Base-by-base conservation (phyloP, 2,888 invertebrate species). In the Nymphalis polychloros region DNA sequence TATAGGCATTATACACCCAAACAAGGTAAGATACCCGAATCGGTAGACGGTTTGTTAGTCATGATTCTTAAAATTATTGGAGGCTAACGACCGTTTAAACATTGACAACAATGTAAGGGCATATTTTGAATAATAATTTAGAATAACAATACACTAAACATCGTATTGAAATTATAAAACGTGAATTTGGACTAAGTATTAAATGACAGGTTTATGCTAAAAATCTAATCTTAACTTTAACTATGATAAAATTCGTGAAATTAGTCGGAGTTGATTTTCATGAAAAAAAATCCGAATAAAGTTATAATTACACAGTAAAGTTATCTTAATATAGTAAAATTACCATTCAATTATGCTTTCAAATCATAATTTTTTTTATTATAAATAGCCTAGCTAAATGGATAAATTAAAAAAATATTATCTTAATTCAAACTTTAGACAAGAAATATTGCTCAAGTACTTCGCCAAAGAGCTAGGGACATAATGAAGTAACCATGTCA, bases 401-500 rank as follows among this genome's bases (percentile, higher is more conserved):
- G 41, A 41, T 41, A 41, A 13, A 41, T 13, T 41, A 13, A 10
- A 13, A 41, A 41, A 41, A 4, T 41, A 13, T 41, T 41, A 4
- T 41, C 41, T 13, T 41, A 41, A 41, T 41, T 41, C 3, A 41
- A 41, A 6, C 17, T 49, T 49, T 8, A 49, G 49, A 19, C 19
- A 19, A 49, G 19, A n/a, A 52, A 52, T 50, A 50, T 50, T 50
- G n/a, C 20, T 50, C 10, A 20, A 19, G 50, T 50, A 19, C 7
- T 41, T 41, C 41, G 13, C 41, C 4, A 41, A 41, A 41, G 50
- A 19, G 10, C 8, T 19, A 50, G 20, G 50, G 19, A 20, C 19
- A 52, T 55, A 55, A 55, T 31, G 31, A 55, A 55, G 31, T 31
- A 55, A 31, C 31, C 55, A 31, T 57, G 41, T 57, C 55, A 55